Evolutionary conservation across 2,113 vertebrate genomes (phyloP).

Genomic region (Rhinoderma darwinii): DNA sequence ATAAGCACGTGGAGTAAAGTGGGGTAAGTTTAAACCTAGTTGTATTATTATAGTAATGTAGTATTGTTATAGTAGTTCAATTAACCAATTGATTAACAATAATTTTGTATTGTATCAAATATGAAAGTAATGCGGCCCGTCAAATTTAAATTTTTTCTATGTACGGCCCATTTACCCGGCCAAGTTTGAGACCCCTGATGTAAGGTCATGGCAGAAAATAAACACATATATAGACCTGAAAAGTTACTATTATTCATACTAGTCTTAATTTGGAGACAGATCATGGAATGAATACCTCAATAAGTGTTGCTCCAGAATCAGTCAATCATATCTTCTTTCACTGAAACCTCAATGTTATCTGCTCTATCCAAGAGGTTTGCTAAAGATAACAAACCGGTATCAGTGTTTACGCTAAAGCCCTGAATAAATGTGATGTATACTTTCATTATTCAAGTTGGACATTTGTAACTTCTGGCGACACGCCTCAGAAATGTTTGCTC

Average conservation of each 20-base stretch:
- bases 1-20: too few species aligned
- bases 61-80: too few species aligned
- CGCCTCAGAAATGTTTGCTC: constrained; percentile 26
- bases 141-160: too few species aligned
- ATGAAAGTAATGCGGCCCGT: too few species aligned
- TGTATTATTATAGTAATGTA: too few species aligned
- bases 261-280: background rate
- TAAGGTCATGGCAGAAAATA: too few species aligned
- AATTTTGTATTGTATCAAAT: too few species aligned
- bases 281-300: background rate
- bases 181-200: too few species aligned
- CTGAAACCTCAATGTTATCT: constrained; percentile 35
- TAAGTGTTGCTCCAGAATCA: background rate
- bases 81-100: too few species aligned
- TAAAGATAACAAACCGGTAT: constrained; percentile 30
- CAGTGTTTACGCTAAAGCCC: constrained; percentile 34
- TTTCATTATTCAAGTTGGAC: constrained; percentile 36
- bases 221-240: background rate
- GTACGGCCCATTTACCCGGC: too few species aligned
- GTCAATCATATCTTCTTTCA: constrained; percentile 41
- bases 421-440: constrained; percentile 43
- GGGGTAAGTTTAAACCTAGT: too few species aligned
- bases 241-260: background rate
- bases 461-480: constrained; percentile 38
- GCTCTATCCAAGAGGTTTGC: constrained; percentile 24